Evolutionary conservation across 2,888 invertebrate species (phyloP).

Genomic region (Teinopalpus imperialis): DNA sequence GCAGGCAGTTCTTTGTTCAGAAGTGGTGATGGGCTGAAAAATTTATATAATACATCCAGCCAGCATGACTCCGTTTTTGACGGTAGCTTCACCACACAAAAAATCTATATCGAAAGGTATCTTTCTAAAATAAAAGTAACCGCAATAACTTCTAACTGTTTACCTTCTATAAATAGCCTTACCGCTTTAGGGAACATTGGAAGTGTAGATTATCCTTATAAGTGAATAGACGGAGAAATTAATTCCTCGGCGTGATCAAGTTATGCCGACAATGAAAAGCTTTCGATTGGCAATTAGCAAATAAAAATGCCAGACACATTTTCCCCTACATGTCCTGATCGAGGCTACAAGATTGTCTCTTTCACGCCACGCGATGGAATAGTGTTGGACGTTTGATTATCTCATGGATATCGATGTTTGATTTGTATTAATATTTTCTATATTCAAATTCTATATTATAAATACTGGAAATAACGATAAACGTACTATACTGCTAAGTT

Average conservation of each 20-base stretch:
- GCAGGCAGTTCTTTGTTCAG: too few species aligned
- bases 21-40: too few species aligned
- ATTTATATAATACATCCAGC: too few species aligned
- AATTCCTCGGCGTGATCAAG: slow-evolving; percentile 13
- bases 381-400: neutral
- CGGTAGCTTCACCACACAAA: too few species aligned
- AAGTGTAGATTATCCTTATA: slow-evolving; percentile 10
- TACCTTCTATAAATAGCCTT: slow-evolving; percentile 6
- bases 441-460: too few species aligned
- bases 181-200: slow-evolving; percentile 1
- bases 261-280: slow-evolving; percentile 4
- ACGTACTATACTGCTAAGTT: too few species aligned
- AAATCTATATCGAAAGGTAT: too few species aligned
- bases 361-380: neutral
- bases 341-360: neutral
- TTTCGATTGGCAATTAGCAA: slow-evolving; percentile 27
- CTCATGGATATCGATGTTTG: slow-evolving; percentile 13
- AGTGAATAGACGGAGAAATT: slow-evolving; percentile 10
- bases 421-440: too few species aligned
- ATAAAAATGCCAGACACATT: slow-evolving; percentile 26
- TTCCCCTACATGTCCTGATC: slow-evolving; percentile 22
- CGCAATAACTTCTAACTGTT: neutral
- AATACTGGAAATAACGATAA: too few species aligned
- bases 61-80: too few species aligned
- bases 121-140: too few species aligned